A percentile compares a stretch with the other conserved stretches of the same genome.
Evolutionary conservation across 2,113 vertebrate species (phyloP).

Genomic region (Psephotus haematonotus): DNA sequence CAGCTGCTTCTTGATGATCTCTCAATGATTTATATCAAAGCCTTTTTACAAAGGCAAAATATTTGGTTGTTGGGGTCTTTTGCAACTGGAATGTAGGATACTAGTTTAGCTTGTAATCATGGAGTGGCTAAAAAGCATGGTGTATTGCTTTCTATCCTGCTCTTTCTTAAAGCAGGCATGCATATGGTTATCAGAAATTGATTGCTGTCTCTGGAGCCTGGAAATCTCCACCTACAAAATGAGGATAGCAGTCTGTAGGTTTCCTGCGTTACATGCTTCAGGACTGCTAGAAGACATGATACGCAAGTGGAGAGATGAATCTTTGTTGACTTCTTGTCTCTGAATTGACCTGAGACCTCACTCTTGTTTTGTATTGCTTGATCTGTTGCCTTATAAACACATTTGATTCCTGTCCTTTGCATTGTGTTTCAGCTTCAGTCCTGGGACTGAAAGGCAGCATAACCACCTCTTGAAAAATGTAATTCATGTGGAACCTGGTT

Average conservation of each 20-base stretch:
- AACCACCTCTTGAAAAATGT: background rate
- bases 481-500: background rate
- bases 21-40: background rate
- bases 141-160: background rate
- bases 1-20: background rate
- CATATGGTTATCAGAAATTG: background rate
- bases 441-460: background rate
- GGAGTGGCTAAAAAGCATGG: background rate
- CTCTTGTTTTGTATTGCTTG: background rate
- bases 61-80: fast-evolving
- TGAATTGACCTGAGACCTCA: background rate
- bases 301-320: background rate
- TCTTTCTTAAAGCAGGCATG: background rate
- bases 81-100: background rate
- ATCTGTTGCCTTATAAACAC: background rate
- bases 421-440: background rate
- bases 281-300: background rate
- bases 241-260: background rate
- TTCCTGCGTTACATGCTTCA: background rate
- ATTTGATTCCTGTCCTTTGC: background rate
- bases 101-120: background rate
- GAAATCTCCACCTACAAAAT: background rate
- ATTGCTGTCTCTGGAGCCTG: background rate
- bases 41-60: background rate
- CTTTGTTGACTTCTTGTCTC: background rate